Base-by-base conservation (phyloP, 2,888 invertebrate species). In the Agelastica alni region DNA sequence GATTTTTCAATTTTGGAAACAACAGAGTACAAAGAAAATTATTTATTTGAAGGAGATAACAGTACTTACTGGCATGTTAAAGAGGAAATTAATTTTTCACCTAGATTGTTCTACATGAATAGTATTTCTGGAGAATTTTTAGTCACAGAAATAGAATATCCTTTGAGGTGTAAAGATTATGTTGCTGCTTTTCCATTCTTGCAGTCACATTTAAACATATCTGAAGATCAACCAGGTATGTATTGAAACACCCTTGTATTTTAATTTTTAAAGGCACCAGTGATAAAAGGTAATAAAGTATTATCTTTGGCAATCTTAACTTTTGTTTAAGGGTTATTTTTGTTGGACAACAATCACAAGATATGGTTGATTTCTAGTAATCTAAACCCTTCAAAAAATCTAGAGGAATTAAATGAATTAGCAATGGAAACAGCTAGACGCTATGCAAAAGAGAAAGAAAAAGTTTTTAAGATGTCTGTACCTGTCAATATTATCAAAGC, bases 41-140 rank as follows among this genome's bases (percentile, higher is more conserved):
- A 53, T 7, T 18, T 49, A 6, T 64, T 68, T 53, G 30, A 47
- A 17, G 31, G 59, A 10, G 37, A 51, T 26, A 7, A 10, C 14
- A 32, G 14, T 14, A 44, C 47, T 10, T 58, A 59, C 53, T 49
- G 37, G 32, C 54, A 44, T 17, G 41, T 51, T 16, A 26, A 58
- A 4, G 12, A 10, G 49, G 44, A 30, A 9, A 16, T 13, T 7
- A 28, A 54, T 39, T 64, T 55, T 42, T 65, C 58, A 9, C 67
- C 68, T 16, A 64, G 60, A 51, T 56, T 68, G 22, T 68, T 66
- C 58, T 69, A 68, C 58, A 61, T 68, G 4, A 66, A 66, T 48
- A 57, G 56, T 16, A 61, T 67, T 10, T 61, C 62, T 18, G 69
- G 66, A 5, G 22, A 43, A 20, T 67, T 69, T 56, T 41, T 51